Evolutionary conservation across 2,797 vertebrate species (phyloP), one percentile per base, ranked within the genome.

Genomic region (Acipenser ruthenus): DNA sequence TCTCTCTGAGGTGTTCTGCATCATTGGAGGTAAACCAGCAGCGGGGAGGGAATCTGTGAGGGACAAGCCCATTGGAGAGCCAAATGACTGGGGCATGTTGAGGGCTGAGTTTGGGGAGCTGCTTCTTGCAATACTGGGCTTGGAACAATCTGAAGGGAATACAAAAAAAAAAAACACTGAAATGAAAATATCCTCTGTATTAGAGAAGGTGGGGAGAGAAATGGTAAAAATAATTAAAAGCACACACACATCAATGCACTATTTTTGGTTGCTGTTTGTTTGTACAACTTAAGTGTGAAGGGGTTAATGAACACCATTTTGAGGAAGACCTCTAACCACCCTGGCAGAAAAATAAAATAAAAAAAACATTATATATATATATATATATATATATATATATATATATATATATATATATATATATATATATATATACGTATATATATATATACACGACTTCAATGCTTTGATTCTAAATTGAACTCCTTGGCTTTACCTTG

Each of bases 21-120:
- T 75, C 63, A 74, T 63, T 49, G 78, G 73, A 56, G 85, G 83
- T 71, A 90, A 75, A 8, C 82, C 74, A 0, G 86, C 68, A 55
- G 88, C 77, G 0, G 87, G 81, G 10, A 90, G 79, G 7, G 82
- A 86, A 60, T 95, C 92, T 0, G 89, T 87, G 71, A 92, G 68
- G 0, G 83, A 89, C 81, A 93, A 86, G 4, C 92, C 88, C 0
- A 92, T 91, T 0, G 80, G 83, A 0, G 89, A 88, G 67, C 95
- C 95, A 4, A 97, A 94, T 8, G 96, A 98, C 79, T 95, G 96
- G 4, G 96, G 96, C 94, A 99, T 96, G 84, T 99, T 99, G 87
- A 96, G 91, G 67, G 82, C 63, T 63, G 83, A 77, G 68, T 86
- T 86, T 49, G 90, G 84, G 51, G 84, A 80, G 4, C 80, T 78